phyloP scores from a whole-genome alignment of 2,888 invertebrate species.

The Phrixothrix hirtus region DNA sequence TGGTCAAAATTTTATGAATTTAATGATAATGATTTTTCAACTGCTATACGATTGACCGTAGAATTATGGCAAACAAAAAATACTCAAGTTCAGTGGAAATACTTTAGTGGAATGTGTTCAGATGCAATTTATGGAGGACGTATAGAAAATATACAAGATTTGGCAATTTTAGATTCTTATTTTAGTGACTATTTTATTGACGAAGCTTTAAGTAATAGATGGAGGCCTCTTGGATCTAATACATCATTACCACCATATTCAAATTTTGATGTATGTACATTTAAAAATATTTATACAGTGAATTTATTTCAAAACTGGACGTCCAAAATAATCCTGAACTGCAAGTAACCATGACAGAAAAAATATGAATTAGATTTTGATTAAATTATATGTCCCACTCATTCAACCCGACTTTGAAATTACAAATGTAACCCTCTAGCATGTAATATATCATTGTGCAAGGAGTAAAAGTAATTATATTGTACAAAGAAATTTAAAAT shows the following conservation, averaged over 20 bases:
- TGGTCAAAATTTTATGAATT: constrained; percentile 92
- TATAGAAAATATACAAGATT: constrained; percentile 78
- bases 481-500: too few relatives aligned
- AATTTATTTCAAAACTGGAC: neutral
- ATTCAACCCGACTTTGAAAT: too few relatives aligned
- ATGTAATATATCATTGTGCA: too few relatives aligned
- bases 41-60: constrained; percentile 68
- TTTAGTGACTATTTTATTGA: constrained; percentile 65
- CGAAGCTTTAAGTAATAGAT: constrained; percentile 63
- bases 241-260: constrained; percentile 60
- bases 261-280: constrained; percentile 56
- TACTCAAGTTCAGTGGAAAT: constrained; percentile 66
- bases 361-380: too few relatives aligned
- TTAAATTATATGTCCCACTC: too few relatives aligned
- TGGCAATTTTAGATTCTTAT: constrained; percentile 68
- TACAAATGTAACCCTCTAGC: too few relatives aligned
- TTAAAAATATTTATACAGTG: neutral
- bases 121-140: constrained; percentile 85
- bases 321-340: too few relatives aligned
- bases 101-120: constrained; percentile 75
- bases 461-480: too few relatives aligned
- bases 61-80: constrained; percentile 51
- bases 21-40: constrained; percentile 77
- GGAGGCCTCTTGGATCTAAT: constrained; percentile 61
- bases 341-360: too few relatives aligned